Evolutionary conservation across 2,113 vertebrate genomes (phyloP).

Genomic region (Melanerpes formicivorus): DNA sequence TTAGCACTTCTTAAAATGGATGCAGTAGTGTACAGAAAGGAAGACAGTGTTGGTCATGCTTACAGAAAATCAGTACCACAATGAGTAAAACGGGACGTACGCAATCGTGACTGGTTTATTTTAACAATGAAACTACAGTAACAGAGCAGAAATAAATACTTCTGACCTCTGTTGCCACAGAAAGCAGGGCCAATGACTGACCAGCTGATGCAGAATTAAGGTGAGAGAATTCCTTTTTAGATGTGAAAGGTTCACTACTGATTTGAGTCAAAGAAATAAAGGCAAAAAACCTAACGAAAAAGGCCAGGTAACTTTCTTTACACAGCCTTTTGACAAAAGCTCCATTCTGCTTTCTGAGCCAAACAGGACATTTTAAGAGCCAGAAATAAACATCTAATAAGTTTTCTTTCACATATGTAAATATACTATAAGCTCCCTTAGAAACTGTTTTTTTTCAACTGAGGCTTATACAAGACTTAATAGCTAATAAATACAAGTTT

Average conservation of each 20-base stretch:
- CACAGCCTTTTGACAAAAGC: neutral
- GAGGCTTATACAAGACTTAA: neutral
- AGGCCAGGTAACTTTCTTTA: neutral
- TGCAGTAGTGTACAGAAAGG: neutral
- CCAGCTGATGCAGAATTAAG: neutral
- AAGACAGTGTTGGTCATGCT: neutral
- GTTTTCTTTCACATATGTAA: neutral
- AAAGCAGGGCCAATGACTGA: neutral
- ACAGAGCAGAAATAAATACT: neutral
- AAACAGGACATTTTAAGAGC: neutral
- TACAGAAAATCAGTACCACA: neutral
- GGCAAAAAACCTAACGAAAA: neutral
- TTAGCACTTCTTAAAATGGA: neutral
- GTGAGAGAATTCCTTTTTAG: neutral
- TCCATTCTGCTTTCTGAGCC: neutral
- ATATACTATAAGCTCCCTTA: neutral
- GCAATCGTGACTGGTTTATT: neutral
- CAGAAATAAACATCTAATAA: neutral
- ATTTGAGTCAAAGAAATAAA: neutral
- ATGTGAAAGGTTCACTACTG: neutral
- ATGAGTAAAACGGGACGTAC: neutral
- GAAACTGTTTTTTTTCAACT: neutral
- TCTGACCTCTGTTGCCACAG: neutral
- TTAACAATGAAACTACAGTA: neutral
- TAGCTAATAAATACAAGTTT: neutral